Percentiles rank a stretch among this genome's conserved stretches.
Evolutionary conservation across 2,113 vertebrate species (phyloP).

Genomic region (Galemys pyrenaicus): DNA sequence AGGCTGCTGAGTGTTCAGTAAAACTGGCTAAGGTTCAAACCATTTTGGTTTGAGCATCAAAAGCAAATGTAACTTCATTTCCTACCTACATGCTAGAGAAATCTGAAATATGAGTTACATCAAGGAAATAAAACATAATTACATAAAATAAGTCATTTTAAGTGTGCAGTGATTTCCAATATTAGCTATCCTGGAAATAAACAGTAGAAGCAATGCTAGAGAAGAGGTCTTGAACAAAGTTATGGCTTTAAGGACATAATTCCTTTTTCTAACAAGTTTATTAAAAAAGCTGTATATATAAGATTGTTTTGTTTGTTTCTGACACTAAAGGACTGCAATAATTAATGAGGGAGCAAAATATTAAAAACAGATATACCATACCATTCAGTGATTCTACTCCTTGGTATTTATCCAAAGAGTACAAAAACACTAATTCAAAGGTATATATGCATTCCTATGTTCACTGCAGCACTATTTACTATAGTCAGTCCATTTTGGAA

Average conservation of each 20-base stretch:
- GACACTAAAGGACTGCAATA: neutral
- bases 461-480: too few species aligned
- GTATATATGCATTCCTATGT: too few species aligned
- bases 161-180: neutral
- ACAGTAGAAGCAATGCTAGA: neutral
- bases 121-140: neutral
- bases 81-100: neutral
- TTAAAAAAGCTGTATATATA: neutral
- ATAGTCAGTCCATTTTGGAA: too few species aligned
- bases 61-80: constrained; percentile 23
- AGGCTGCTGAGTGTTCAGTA: neutral
- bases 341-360: neutral
- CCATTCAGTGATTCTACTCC: too few species aligned
- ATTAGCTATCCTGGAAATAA: neutral
- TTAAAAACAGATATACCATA: too few species aligned
- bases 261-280: neutral
- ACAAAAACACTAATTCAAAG: too few species aligned
- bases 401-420: too few species aligned
- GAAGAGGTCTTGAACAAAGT: neutral
- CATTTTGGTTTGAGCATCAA: neutral
- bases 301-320: neutral
- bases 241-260: neutral
- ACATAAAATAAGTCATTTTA: neutral
- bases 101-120: neutral
- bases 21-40: neutral